These are phyloP conservation scores for Drosophila grimshawi DNA, from an alignment of 1,140 invertebrate genomes.

Conservation along the genomic window DNA sequence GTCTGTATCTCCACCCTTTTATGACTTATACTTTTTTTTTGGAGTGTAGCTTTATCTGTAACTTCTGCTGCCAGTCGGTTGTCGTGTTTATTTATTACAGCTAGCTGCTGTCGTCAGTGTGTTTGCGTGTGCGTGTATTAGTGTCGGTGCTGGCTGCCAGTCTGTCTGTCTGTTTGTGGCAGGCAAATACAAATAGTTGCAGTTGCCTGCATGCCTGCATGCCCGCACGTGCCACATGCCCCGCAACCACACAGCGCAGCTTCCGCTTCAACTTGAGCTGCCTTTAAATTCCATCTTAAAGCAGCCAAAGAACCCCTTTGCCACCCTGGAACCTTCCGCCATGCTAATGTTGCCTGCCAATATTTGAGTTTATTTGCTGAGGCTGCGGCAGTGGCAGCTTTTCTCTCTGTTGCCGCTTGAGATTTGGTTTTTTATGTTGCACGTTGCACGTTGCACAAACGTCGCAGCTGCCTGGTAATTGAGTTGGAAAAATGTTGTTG, in stretches of 20 bases:
- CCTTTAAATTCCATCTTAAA: conserved; percentile 31
- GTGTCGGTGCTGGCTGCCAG: conserved; percentile 20
- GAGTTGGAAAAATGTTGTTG: conserved; percentile 82
- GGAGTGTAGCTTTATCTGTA: conserved; percentile 12
- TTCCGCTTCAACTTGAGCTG: background rate
- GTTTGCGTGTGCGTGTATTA: conserved; percentile 25
- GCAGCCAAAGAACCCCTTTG: background rate
- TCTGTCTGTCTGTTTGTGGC: conserved; percentile 66
- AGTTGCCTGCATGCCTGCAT: conserved; percentile 4
- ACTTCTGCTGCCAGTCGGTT: conserved; percentile 16
- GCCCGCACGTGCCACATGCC: conserved; percentile 42
- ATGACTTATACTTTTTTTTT: background rate
- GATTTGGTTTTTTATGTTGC: conserved; percentile 51
- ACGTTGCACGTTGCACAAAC: conserved; percentile 58
- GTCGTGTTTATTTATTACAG: conserved; percentile 75
- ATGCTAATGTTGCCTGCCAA: conserved; percentile 52
- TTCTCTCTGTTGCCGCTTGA: conserved; percentile 50
- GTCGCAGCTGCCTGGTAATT: conserved; percentile 72
- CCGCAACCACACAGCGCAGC: background rate
- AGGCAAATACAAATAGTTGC: conserved; percentile 64
- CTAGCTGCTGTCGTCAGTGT: conserved; percentile 54
- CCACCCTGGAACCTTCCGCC: background rate
- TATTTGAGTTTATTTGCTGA: conserved; percentile 55
- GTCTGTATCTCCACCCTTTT: too few relatives aligned
- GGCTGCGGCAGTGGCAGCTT: conserved; percentile 25